Conservation (phyloP, 2,797 vertebrate species). For the Sardinella longiceps region DNA sequence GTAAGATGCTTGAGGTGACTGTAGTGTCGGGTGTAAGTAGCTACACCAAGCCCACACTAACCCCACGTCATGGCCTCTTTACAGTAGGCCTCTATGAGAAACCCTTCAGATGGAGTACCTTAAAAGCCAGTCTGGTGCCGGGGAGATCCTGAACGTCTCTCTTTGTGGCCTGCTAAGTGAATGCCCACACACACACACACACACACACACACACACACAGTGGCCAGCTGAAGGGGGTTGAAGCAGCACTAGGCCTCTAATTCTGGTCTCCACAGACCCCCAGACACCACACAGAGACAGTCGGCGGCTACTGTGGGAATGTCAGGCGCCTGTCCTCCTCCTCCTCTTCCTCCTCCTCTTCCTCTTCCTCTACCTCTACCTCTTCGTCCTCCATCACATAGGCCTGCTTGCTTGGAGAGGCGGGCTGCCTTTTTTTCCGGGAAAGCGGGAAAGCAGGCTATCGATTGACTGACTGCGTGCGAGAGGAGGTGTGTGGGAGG, state of each 20-base stretch:
- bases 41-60: background rate
- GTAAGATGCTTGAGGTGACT: background rate
- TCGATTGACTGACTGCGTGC: background rate
- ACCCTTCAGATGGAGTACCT: background rate
- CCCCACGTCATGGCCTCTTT: background rate
- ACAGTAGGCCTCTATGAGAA: background rate
- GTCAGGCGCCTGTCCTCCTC: slow-evolving; percentile 29
- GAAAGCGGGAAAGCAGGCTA: slow-evolving; percentile 53
- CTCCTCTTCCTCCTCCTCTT: slow-evolving; percentile 29
- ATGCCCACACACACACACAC: background rate
- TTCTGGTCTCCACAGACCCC: background rate
- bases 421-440: slow-evolving; percentile 56
- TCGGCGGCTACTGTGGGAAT: slow-evolving; percentile 20
- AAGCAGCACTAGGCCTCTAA: background rate
- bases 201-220: background rate
- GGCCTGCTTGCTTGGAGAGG: background rate
- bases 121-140: background rate
- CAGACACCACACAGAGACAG: background rate
- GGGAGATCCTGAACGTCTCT: background rate
- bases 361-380: background rate
- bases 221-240: background rate
- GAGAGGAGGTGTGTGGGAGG: slow-evolving; percentile 49
- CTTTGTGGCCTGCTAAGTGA: background rate
- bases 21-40: background rate
- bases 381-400: background rate